A percentile compares a stretch with the other conserved stretches of the same genome.
Evolutionary conservation across 2,888 invertebrate species (phyloP).

Genomic region (Drosophila setosimentum): DNA sequence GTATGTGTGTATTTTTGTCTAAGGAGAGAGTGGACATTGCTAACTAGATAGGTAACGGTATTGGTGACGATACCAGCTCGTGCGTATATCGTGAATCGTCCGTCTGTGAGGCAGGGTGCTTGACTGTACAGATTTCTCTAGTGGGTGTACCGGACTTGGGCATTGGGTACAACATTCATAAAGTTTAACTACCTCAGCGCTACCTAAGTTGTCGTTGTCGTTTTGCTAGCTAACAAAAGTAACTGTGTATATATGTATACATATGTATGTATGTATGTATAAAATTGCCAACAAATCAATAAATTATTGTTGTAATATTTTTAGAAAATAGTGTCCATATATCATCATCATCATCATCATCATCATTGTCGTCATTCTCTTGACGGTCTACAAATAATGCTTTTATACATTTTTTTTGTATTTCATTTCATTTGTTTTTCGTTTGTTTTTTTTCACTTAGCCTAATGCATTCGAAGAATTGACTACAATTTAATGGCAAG

Average conservation of each 20-base stretch:
- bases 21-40: slow-evolving; percentile 64
- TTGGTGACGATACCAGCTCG: slow-evolving; percentile 22
- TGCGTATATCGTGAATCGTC: slow-evolving; percentile 9
- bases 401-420: slow-evolving; percentile 22
- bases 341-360: slow-evolving; percentile 54
- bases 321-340: slow-evolving; percentile 79
- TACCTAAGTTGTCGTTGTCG: slow-evolving; percentile 78
- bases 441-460: slow-evolving; percentile 50
- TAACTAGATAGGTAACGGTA: slow-evolving; percentile 66
- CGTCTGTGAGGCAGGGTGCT: slow-evolving; percentile 43
- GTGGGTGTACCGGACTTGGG: slow-evolving; percentile 58
- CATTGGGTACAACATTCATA: slow-evolving; percentile 76
- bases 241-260: slow-evolving; percentile 68
- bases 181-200: slow-evolving; percentile 77
- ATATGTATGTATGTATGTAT: slow-evolving; percentile 62
- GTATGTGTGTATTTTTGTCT: slow-evolving; percentile 18
- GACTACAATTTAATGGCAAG: slow-evolving; percentile 79
- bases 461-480: slow-evolving; percentile 73
- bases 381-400: slow-evolving; percentile 35
- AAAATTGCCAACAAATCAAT: slow-evolving; percentile 76
- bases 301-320: slow-evolving; percentile 80
- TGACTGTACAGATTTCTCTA: slow-evolving; percentile 69
- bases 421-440: slow-evolving; percentile 1
- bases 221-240: slow-evolving; percentile 79
- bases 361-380: slow-evolving; percentile 13